Evolutionary conservation across 2,888 invertebrate genomes (phyloP), one percentile per base, ranked within the genome.

Genomic region (Drosophila imparisetae): DNA sequence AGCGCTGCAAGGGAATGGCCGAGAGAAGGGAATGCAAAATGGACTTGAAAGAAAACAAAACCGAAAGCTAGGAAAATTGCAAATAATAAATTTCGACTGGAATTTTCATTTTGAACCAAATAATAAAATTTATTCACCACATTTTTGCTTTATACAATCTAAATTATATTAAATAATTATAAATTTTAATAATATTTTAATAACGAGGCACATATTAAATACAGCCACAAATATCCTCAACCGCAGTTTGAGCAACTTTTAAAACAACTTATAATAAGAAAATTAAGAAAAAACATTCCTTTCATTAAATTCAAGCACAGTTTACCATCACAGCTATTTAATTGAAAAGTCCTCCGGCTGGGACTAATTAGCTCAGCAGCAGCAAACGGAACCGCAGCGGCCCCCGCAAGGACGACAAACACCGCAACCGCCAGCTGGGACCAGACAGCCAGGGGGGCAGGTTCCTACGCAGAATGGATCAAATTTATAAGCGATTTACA

Each of bases 391-490:
- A 15, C 66, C 64, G 58, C 75, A 70, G 1, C 72, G 54, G 0
- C 48, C 48, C 0, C 54, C 40, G 27, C 68, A 60, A 13, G 55
- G 63, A 13, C 65, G 53, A 32, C 78, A 42, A 8, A 48, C 57
- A 10, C 57, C 8, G 15, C 52, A 38, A 6, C 27, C 27, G 18
- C 65, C 38, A 21, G 81, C 38, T 21, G 70, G 70, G 18, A 63
- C 65, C 21, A 75, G 27, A 21, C 72, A 69, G 21, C 89, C 75
- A 4, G 87, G 87, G 5, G 89, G 78, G 24, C 85, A 89, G 30
- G 81, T 73, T 30, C 89, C 89, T 2, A 84, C 48, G 30, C 81
- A 81, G 62, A 86, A 89, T 10, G 85, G 87, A 68, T 85, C 50
- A 40, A 86, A 85, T 21, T 59, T 78, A 63, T 84, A 81, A 36